phyloP scores from a whole-genome alignment of 2,113 vertebrate genomes.

The Oncorhynchus nerka region DNA sequence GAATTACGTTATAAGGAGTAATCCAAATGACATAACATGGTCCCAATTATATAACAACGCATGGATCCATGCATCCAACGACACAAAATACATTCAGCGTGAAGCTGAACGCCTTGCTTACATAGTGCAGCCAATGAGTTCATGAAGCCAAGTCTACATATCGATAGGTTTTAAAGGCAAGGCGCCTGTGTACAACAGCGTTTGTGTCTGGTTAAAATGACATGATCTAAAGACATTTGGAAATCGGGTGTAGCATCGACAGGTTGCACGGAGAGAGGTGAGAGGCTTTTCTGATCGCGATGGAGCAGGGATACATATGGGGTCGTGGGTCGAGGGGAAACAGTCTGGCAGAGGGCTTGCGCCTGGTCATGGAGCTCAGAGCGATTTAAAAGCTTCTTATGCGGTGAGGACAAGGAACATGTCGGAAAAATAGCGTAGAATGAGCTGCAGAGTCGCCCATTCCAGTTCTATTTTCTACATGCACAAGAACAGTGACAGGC shows the following conservation, averaged over 20 bases:
- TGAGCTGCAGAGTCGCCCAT: too few species aligned
- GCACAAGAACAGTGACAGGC: too few species aligned
- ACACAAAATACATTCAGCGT: too few species aligned
- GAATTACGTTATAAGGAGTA: too few species aligned
- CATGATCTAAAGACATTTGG: not conserved
- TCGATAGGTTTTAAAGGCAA: not conserved
- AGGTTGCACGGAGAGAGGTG: not conserved
- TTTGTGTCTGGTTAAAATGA: not conserved
- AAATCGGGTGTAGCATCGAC: not conserved
- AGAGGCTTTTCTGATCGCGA: constrained; percentile 16
- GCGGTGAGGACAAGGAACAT: not conserved
- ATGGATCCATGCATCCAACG: too few species aligned
- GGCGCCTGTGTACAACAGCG: not conserved
- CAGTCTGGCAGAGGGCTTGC: constrained; percentile 58
- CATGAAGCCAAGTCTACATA: not conserved
- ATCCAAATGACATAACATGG: too few species aligned
- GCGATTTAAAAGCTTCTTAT: constrained; percentile 64
- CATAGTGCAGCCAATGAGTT: not conserved
- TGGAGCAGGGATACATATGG: not conserved
- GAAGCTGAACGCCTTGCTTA: too few species aligned
- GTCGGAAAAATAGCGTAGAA: too few species aligned
- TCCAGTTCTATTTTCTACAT: too few species aligned
- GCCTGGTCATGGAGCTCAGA: constrained; percentile 68
- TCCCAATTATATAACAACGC: too few species aligned
- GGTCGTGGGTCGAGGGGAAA: constrained; percentile 43